phyloP scores from a whole-genome alignment of 1,140 invertebrate genomes.

The Thaumetopoea pityocampa region DNA sequence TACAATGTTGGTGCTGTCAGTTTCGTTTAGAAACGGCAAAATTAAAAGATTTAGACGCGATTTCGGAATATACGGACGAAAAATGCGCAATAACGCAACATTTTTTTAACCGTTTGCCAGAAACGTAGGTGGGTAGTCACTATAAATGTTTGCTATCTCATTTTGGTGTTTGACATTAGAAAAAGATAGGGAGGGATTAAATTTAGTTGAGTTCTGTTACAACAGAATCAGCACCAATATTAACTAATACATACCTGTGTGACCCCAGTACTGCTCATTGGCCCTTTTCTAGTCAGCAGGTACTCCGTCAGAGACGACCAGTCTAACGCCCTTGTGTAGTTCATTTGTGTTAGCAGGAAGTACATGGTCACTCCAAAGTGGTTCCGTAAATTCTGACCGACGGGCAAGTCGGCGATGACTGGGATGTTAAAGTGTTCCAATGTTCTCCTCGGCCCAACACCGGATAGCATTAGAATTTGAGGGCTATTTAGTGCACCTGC shows the following conservation, averaged over 20 bases:
- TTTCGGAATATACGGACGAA: no score
- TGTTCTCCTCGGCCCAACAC: constrained; percentile 79
- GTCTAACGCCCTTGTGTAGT: constrained; percentile 75
- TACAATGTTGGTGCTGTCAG: no score
- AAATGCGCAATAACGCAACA: no score
- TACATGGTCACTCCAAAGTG: constrained; percentile 79
- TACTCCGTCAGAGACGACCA: constrained; percentile 77
- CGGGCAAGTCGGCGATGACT: constrained; percentile 79
- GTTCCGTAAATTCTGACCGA: constrained; percentile 83
- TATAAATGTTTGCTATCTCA: no score
- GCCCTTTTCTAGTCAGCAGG: constrained; percentile 74
- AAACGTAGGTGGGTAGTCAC: no score
- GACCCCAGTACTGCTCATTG: constrained; percentile 77
- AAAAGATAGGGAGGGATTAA: constrained; percentile 1
- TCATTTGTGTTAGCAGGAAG: constrained; percentile 60
- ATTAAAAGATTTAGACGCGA: no score
- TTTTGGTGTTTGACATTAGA: no score
- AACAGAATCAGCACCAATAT: not conserved
- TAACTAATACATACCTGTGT: constrained; percentile 54
- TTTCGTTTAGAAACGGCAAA: no score
- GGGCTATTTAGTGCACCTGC: constrained; percentile 79
- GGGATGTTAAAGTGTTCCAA: constrained; percentile 77
- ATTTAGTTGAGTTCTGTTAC: not conserved
- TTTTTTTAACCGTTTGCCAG: no score
- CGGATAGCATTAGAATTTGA: constrained; percentile 81